Evolutionary conservation across 2,797 vertebrate species (phyloP).

Genomic region (Perodicticus potto): DNA sequence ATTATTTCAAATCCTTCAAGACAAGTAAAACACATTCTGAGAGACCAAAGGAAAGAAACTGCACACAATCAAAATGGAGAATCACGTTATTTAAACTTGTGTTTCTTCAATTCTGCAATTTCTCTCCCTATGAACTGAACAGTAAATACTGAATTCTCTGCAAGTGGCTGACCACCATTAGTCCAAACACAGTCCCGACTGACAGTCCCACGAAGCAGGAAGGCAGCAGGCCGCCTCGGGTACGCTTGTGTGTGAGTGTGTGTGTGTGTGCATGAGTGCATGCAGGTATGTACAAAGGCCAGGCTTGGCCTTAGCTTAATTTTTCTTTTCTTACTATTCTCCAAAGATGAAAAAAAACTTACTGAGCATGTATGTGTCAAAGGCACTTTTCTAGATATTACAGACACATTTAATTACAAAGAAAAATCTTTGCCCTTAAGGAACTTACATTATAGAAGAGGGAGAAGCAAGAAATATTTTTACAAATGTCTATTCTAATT

Average conservation of each 20-base stretch:
- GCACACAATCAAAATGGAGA: slow-evolving; percentile 14
- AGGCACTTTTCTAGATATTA: slow-evolving; percentile 13
- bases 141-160: neutral
- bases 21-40: slow-evolving; percentile 33
- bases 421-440: neutral
- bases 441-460: neutral
- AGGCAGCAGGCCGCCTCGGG: too few species aligned
- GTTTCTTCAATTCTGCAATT: slow-evolving; percentile 2
- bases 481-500: too few species aligned
- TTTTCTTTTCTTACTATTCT: neutral
- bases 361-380: neutral
- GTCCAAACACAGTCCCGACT: neutral
- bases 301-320: neutral
- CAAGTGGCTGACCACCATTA: neutral
- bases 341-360: neutral
- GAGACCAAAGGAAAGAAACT: slow-evolving; percentile 8
- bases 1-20: slow-evolving; percentile 57
- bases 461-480: neutral
- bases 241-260: too few species aligned
- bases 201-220: neutral
- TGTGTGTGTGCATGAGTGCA: too few species aligned
- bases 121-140: slow-evolving; percentile 9
- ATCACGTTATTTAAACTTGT: neutral
- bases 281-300: neutral
- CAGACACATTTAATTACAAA: neutral